Evolutionary conservation across 2,888 invertebrate species (phyloP), one percentile per base, ranked within the genome.

Genomic region (Ochropleura plecta): DNA sequence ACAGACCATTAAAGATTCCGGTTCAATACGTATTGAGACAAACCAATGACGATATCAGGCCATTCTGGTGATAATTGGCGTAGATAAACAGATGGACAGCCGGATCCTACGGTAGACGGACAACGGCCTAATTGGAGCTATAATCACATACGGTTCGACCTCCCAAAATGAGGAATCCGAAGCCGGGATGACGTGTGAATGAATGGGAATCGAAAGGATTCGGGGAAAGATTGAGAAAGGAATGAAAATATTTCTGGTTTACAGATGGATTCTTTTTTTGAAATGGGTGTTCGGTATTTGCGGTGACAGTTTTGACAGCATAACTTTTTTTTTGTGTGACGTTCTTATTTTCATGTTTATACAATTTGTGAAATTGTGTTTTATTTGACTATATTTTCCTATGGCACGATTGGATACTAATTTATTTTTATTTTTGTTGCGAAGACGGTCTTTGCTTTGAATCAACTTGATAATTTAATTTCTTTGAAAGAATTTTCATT

Each of bases 11-110:
- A 84, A 84, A 84, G 70, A 73, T 82, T 84, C 77, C 72, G 55
- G 69, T 9, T 73, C 67, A 77, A 73, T 81, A 64, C 77, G 48
- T 73, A 70, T 57, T 68, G 20, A n/a, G 62, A 62, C 62, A 44
- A 40, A 14, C 59, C 77, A 48, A 75, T 70, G 67, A 73, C 69
- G 73, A 57, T 75, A 76, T 78, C 73, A 30, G 46, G 55, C 72
- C 55, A 82, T 79, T 78, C 67, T 62, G 2, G 66, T 65, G 77
- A 79, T 85, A 86, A 86, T 86, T 86, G 85, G 73, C 65, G 59
- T 20, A 85, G 87, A 85, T 85, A 86, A 85, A 85, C 87, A 86
- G 72, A 53, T 68, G 42, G 72, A 79, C 87, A 86, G 68, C 66
- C 42, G 57, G 76, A 77, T 86, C 70, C 82, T 76, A 82, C 66